These are phyloP conservation scores for Urocynchramus pylzowi DNA, from an alignment of 2,113 vertebrate genomes.

Conservation along the genomic window DNA sequence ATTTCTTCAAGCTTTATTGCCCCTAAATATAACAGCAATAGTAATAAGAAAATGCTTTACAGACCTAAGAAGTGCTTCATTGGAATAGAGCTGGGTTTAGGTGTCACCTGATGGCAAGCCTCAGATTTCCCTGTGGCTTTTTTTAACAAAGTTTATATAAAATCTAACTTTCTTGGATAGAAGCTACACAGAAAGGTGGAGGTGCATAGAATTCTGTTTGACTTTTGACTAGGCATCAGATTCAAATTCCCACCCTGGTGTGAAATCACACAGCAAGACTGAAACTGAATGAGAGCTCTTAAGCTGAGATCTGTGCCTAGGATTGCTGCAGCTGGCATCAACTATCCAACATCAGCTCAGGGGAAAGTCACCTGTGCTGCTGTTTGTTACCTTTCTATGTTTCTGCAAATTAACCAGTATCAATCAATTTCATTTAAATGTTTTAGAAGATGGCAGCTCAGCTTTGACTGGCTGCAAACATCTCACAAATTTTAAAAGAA, in stretches of 20 bases:
- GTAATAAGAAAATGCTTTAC: not conserved
- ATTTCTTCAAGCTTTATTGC: not conserved
- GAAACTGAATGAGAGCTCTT: not conserved
- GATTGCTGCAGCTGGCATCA: not conserved
- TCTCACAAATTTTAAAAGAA: not conserved
- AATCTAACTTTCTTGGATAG: not conserved
- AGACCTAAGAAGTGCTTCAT: not conserved
- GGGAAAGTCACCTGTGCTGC: not conserved
- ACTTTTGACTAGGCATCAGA: not conserved
- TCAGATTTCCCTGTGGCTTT: not conserved
- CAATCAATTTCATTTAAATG: not conserved
- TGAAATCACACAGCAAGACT: not conserved
- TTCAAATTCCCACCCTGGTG: not conserved
- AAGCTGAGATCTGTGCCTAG: not conserved
- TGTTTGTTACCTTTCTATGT: not conserved
- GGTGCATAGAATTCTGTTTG: not conserved
- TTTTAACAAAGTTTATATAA: not conserved
- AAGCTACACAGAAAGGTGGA: not conserved
- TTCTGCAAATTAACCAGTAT: not conserved
- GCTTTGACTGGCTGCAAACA: not conserved
- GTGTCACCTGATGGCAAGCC: not conserved
- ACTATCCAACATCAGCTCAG: not conserved
- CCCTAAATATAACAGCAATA: not conserved
- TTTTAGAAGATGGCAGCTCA: not conserved
- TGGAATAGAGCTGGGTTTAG: not conserved